A percentile compares a stretch with the other conserved stretches of the same genome.
These are phyloP conservation scores for Todus mexicanus DNA, from an alignment of 2,797 vertebrate genomes.

Conservation along the genomic window DNA sequence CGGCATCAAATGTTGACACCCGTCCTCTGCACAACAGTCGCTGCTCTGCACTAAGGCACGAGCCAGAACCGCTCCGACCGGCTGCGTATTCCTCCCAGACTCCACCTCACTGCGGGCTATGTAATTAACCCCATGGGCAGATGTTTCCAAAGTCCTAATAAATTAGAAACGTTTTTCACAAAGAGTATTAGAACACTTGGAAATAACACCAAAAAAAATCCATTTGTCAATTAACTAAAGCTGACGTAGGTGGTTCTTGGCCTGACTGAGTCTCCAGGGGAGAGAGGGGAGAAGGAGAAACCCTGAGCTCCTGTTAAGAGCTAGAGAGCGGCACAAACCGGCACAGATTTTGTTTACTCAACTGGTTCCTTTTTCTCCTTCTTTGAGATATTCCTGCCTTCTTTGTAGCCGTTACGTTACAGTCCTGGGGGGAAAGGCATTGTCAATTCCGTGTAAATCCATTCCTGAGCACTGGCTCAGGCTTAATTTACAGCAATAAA, in stretches of 20 bases:
- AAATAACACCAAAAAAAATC: not conserved
- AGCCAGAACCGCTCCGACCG: fast-evolving
- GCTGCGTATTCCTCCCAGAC: not conserved
- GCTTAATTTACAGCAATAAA: not conserved
- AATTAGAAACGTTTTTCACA: not conserved
- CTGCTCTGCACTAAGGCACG: fast-evolving
- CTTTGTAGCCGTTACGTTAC: not conserved
- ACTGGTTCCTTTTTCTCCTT: not conserved
- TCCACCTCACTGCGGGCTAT: not conserved
- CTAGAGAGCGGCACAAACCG: not conserved
- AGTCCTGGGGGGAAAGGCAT: not conserved
- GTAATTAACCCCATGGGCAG: not conserved
- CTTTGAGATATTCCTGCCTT: not conserved
- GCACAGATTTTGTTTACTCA: not conserved
- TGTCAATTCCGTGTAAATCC: not conserved
- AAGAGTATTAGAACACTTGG: not conserved
- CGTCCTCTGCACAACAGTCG: fast-evolving
- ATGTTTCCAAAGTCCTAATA: not conserved
- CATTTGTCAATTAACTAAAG: not conserved
- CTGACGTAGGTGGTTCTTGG: not conserved
- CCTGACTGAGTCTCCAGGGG: not conserved
- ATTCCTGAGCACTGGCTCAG: not conserved
- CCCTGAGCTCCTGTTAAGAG: not conserved
- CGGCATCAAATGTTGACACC: not conserved
- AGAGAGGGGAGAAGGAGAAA: not conserved